Evolutionary conservation across 1,140 invertebrate species (phyloP).

Genomic region (Drosophila ananassae): DNA sequence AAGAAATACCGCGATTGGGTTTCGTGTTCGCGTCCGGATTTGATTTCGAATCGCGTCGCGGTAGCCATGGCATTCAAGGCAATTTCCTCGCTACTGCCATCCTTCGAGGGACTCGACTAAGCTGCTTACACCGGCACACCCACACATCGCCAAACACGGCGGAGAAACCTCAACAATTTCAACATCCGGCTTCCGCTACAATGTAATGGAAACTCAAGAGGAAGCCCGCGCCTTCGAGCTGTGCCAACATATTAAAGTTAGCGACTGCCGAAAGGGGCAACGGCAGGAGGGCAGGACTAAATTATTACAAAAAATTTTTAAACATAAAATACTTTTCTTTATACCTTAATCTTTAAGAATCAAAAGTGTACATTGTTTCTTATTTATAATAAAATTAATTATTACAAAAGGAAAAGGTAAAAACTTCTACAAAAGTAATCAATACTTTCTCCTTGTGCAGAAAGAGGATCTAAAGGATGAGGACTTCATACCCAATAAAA

Average conservation of each 20-base stretch:
- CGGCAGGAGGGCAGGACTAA: no score
- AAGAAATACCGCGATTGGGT: constrained; percentile 53
- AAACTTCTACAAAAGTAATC: background rate
- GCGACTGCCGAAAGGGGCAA: constrained; percentile 38
- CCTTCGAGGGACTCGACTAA: constrained; percentile 35
- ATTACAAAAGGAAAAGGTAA: no score
- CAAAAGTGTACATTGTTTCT: no score
- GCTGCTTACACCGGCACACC: constrained; percentile 54
- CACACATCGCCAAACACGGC: constrained; percentile 18
- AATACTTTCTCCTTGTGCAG: constrained; percentile 9
- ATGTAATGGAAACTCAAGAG: constrained; percentile 70
- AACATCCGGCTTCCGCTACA: constrained; percentile 75
- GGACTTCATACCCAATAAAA: background rate
- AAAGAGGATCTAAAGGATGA: constrained; percentile 5
- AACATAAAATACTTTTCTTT: background rate
- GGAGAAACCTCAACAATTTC: constrained; percentile 70
- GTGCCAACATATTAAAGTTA: constrained; percentile 60
- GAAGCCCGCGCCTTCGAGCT: constrained; percentile 46
- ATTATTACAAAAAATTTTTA: constrained; percentile 2
- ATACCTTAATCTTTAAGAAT: background rate
- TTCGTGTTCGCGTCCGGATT: constrained; percentile 41
- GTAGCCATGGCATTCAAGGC: constrained; percentile 53
- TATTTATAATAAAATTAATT: no score
- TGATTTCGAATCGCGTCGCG: constrained; percentile 19
- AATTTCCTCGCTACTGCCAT: constrained; percentile 49